Evolutionary conservation across 2,888 invertebrate genomes (phyloP), one percentile per base, ranked within the genome.

Genomic region (Brachyptera putata): DNA sequence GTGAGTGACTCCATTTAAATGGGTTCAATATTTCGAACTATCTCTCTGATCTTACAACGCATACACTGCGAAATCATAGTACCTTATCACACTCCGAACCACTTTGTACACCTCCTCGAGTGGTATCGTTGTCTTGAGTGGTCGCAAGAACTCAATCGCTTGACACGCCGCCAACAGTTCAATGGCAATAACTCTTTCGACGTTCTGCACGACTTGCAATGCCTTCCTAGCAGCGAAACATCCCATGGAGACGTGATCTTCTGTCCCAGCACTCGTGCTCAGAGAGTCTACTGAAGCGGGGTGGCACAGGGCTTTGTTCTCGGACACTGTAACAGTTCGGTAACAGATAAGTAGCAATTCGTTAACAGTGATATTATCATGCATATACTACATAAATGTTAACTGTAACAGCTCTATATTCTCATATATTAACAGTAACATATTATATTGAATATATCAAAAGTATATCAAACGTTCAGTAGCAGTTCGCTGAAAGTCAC

Each of bases 161-260:
- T 86, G 85, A 67, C 84, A 84, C 3, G 84, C 84, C 3, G 81
- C 80, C 49, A 85, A 68, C 41, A 86, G 71, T 68, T 86, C 85
- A 66, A 86, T 84, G 5, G 84, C 84, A 43, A 86, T 77, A 21
- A 85, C 84, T 71, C 74, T 61, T 66, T 79, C 78, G n/a, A 79
- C 78, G 66, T 79, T 79, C 66, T 77, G 76, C 11, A 79, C 73
- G 34, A 79, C 77, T 64, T 74, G 76, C 21, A 85, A 73, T 11
- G 80, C 78, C 71, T 85, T 85, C 63, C 85, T 70, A 1, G 85
- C 84, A 1, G 84, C 74, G 70, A 81, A 85, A 9, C 83, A 84
- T 14, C 85, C 85, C 85, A 85, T 85, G 9, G 83, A 83, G 41
- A 85, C 85, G 71, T 86, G 85, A 70, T 85, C 85, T 70, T 85